A percentile compares a stretch with the other conserved stretches of the same genome.
Conservation (phyloP, 2,888 invertebrate species). For the Drosophila vallismaia region DNA sequence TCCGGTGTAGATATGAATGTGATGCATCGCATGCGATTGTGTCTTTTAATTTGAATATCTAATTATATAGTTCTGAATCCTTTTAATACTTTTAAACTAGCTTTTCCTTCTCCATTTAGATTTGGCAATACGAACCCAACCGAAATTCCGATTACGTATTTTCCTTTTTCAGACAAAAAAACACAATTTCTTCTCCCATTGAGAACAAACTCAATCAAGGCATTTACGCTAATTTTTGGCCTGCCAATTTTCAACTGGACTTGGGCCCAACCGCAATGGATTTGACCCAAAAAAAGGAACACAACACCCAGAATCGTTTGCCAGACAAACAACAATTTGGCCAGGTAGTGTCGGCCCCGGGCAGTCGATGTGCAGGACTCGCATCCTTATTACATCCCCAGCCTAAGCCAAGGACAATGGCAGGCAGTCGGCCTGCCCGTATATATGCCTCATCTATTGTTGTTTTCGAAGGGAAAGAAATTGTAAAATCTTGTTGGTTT, state of each 20-base stretch:
- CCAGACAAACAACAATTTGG: constrained; percentile 34
- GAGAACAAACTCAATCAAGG: constrained; percentile 59
- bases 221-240: constrained; percentile 66
- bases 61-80: background rate
- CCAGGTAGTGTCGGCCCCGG: constrained; percentile 16
- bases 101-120: background rate
- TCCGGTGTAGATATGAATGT: constrained; percentile 11
- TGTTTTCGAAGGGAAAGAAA: constrained; percentile 21
- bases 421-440: constrained; percentile 18
- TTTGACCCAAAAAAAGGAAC: constrained; percentile 10
- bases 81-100: background rate
- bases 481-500: constrained; percentile 44
- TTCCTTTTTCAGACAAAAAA: background rate
- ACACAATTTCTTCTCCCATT: constrained; percentile 44
- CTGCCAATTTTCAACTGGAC: constrained; percentile 42
- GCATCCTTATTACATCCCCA: constrained; percentile 7
- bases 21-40: constrained; percentile 1
- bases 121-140: background rate
- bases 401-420: constrained; percentile 32
- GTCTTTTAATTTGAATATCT: background rate
- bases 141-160: background rate
- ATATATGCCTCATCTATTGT: constrained; percentile 22
- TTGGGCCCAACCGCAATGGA: constrained; percentile 13
- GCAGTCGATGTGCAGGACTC: background rate
- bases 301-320: constrained; percentile 16